Conservation (phyloP, 2,113 vertebrate species). For the Psephotus haematonotus region DNA sequence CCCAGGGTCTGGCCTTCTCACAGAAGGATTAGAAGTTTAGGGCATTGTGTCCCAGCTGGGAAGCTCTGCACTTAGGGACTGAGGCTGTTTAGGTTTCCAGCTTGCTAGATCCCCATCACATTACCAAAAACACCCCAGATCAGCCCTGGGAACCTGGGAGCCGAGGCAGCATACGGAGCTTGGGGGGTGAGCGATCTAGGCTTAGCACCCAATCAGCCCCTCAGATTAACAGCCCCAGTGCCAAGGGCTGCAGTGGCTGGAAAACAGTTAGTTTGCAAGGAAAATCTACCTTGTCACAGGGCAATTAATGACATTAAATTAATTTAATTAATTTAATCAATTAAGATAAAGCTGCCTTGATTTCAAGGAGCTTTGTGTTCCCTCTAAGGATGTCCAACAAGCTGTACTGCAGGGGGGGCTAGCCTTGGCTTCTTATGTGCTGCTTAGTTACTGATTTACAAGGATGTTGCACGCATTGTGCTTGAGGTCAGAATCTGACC, state of each 20-base stretch:
- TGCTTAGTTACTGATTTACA: slow-evolving; percentile 16
- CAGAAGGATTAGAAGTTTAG: neutral
- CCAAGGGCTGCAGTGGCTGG: accelerated
- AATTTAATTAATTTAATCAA: too few relatives aligned
- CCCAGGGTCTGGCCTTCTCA: neutral
- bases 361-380: neutral
- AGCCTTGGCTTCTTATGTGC: neutral
- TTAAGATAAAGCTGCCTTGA: neutral
- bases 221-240: neutral
- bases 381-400: neutral
- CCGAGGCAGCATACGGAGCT: neutral
- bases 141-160: neutral
- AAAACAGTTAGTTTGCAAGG: neutral
- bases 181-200: neutral
- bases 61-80: neutral
- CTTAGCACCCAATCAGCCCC: neutral
- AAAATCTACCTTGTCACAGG: neutral
- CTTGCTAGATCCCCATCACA: neutral
- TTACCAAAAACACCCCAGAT: neutral
- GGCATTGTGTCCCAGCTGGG: neutral
- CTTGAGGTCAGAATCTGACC: slow-evolving; percentile 37
- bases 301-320: too few relatives aligned
- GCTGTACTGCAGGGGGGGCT: neutral
- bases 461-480: neutral
- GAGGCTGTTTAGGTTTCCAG: neutral